phyloP scores from a whole-genome alignment of 2,888 invertebrate genomes.

The Dendrolimus houi region DNA sequence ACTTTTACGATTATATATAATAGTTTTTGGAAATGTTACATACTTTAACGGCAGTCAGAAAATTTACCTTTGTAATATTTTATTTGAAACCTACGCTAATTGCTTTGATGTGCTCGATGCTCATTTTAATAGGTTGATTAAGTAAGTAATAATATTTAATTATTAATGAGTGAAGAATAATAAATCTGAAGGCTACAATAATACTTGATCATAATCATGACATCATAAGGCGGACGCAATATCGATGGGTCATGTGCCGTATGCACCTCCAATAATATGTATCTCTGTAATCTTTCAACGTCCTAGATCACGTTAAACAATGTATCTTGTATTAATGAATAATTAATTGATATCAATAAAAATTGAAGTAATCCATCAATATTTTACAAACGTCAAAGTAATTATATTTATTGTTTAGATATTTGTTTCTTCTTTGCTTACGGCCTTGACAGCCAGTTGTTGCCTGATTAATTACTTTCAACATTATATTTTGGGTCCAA shows the following conservation, averaged over 20 bases:
- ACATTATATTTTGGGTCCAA: too few species aligned
- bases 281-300: background rate
- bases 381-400: too few species aligned
- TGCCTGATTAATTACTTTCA: too few species aligned
- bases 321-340: constrained; percentile 7
- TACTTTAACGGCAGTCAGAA: constrained; percentile 1
- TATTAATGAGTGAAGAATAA: background rate
- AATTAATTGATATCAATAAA: constrained; percentile 10
- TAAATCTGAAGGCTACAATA: background rate
- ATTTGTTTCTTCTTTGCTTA: too few species aligned
- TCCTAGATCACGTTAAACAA: background rate
- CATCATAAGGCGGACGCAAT: constrained; percentile 7
- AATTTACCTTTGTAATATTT: background rate
- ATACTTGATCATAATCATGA: constrained; percentile 12
- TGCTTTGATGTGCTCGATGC: background rate
- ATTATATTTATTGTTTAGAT: too few species aligned
- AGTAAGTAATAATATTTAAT: background rate
- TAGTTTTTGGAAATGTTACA: constrained; percentile 19
- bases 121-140: background rate
- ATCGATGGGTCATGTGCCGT: background rate
- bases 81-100: background rate
- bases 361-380: background rate
- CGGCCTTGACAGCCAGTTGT: too few species aligned
- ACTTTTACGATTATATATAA: constrained; percentile 24
- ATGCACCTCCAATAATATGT: background rate